Evolutionary conservation across 2,888 invertebrate genomes (phyloP), one percentile per base, ranked within the genome.

Genomic region (Polia nebulosa): DNA sequence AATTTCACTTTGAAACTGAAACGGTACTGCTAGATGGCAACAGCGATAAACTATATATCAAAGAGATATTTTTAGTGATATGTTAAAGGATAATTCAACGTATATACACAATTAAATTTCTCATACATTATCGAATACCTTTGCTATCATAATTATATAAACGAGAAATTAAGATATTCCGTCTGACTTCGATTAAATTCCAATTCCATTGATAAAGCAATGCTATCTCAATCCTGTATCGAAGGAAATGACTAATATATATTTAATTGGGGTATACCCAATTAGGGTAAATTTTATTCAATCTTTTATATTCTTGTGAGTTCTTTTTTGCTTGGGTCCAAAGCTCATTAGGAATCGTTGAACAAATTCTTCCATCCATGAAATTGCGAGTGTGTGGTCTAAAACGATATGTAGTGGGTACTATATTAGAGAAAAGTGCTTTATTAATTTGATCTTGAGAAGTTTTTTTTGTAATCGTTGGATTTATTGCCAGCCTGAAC

Each of bases 201-300:
- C 44, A 53, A 44, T 32, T 56, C 27, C 32, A 51, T 74, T 66
- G 53, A 55, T 36, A 72, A 47, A 68, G 29, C 22, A 41, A 44
- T 51, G 45, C 45, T 53, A 53, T 73, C 44, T 49, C 15, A 55
- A 25, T 39, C 8, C 32, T 53, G 17, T 32, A 11, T 63, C 8
- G 13, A 52, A 58, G 36, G 47, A 44, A 22, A 60, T 73, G 47
- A 59, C 59, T 76, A 32, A 76, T 59, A 49, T 36, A 55, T 36
- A 57, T 41, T 67, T 29, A 32, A 55, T 73, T 76, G 53, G 59
- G 69, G 69, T 59, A 41, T 68, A 49, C 72, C 59, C 47, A 68
- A 58, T 76, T 27, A 27, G 2, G 44, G 22, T 34, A 15, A n/a
- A 4, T 49, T 47, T 39, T 45, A 29, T 39, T 39, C 25, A 58